Conservation (phyloP, 2,797 vertebrate genomes). For the Pipistrellus pipistrellus region DNA sequence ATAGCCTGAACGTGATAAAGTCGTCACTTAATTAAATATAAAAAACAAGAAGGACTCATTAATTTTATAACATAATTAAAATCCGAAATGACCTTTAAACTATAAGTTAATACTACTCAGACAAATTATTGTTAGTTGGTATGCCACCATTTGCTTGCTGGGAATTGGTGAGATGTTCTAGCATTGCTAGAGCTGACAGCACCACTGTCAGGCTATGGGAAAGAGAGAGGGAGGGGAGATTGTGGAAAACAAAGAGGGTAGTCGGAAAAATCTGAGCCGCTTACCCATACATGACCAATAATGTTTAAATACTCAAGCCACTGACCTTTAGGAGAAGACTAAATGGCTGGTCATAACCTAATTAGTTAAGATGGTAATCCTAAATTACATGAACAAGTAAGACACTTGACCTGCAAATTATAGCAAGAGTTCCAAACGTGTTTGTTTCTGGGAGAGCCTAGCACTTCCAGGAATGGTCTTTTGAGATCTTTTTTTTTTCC, state of each 20-base stretch:
- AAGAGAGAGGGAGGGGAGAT: neutral
- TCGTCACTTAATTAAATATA: constrained; percentile 49
- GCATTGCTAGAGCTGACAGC: neutral
- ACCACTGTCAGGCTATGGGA: neutral
- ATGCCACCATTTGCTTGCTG: neutral
- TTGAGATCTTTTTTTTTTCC: constrained; percentile 47
- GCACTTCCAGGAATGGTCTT: constrained; percentile 10
- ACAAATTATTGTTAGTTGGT: constrained; percentile 7
- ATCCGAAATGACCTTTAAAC: constrained; percentile 47
- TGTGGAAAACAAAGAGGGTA: neutral
- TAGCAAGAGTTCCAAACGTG: neutral
- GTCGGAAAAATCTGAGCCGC: neutral
- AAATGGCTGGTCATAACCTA: constrained; percentile 38
- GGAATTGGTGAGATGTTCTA: neutral
- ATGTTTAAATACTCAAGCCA: constrained; percentile 56
- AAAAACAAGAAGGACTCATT: constrained; percentile 42
- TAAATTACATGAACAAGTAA: constrained; percentile 39
- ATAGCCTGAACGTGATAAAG: neutral
- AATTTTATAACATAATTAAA: constrained; percentile 67
- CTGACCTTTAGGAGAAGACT: constrained; percentile 30
- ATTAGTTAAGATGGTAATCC: neutral
- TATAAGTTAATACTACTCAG: constrained; percentile 21
- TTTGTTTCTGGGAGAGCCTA: neutral
- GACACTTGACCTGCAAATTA: constrained; percentile 28
- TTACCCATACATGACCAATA: neutral